These are phyloP conservation scores for Cettia cetti DNA, from an alignment of 2,113 vertebrate genomes.

Conservation along the genomic window DNA sequence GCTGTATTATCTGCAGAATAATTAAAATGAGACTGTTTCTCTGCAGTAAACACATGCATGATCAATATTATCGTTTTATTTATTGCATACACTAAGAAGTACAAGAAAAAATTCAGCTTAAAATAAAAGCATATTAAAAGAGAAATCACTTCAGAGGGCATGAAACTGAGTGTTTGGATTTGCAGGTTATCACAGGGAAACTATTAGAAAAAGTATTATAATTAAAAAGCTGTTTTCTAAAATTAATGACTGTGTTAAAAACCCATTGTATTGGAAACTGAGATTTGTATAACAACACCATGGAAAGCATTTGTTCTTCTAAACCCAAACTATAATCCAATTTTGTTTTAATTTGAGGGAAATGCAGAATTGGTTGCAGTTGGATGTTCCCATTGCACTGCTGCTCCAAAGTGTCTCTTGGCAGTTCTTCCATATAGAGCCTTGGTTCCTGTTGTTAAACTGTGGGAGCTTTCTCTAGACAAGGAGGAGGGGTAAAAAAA, in stretches of 20 bases:
- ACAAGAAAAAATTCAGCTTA: background rate
- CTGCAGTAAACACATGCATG: background rate
- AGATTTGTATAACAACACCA: background rate
- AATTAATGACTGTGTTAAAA: background rate
- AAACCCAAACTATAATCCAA: background rate
- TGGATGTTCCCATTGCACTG: background rate
- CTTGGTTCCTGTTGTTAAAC: background rate
- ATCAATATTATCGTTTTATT: background rate
- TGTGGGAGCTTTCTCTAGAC: background rate
- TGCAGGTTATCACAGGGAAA: background rate
- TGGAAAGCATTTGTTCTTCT: background rate
- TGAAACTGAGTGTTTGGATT: background rate
- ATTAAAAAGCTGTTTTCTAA: background rate
- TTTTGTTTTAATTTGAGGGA: background rate
- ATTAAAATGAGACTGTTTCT: background rate
- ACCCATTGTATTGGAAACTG: background rate
- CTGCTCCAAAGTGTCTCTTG: background rate
- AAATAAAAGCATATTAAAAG: background rate
- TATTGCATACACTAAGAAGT: background rate
- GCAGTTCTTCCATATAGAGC: accelerated
- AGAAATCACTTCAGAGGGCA: background rate
- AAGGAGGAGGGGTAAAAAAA: background rate
- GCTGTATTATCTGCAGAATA: background rate
- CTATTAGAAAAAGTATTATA: background rate
- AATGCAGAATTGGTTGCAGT: background rate